Percentiles rank a stretch among this genome's conserved stretches.
Evolutionary conservation across 2,888 invertebrate genomes (phyloP).

Genomic region (Myopa tessellatipennis): DNA sequence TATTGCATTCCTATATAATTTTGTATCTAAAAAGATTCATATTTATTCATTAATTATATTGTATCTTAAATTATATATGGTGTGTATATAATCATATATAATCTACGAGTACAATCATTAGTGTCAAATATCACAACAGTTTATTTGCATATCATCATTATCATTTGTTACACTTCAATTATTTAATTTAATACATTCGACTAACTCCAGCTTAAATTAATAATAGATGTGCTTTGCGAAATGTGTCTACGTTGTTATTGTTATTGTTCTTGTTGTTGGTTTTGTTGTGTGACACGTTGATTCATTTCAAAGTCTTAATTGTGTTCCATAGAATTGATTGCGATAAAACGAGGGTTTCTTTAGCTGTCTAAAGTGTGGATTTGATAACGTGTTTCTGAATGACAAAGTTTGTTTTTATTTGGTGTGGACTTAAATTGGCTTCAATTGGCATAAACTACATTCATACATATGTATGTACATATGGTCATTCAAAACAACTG

Average conservation of each 20-base stretch:
- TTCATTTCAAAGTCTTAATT: neutral
- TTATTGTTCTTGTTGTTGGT: neutral
- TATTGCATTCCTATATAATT: too few relatives aligned
- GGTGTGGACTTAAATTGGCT: constrained; percentile 17
- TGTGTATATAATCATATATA: too few relatives aligned
- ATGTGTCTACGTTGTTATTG: neutral
- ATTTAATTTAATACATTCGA: constrained; percentile 6
- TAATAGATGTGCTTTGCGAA: neutral
- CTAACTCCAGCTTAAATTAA: neutral
- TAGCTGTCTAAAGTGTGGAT: constrained; percentile 5
- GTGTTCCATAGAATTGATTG: neutral
- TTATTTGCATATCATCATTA: too few relatives aligned
- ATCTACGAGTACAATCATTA: too few relatives aligned
- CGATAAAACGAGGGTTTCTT: neutral
- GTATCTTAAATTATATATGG: too few relatives aligned
- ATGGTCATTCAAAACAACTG: neutral
- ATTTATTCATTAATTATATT: too few relatives aligned
- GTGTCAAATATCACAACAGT: too few relatives aligned
- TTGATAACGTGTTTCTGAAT: neutral
- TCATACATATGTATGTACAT: constrained; percentile 6
- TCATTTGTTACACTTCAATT: neutral
- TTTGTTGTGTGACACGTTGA: constrained; percentile 7
- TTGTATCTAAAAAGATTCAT: too few relatives aligned
- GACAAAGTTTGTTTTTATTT: neutral
- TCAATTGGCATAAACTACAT: constrained; percentile 6